Base-by-base conservation (phyloP, 1,140 invertebrate genomes). In the Musca domestica region DNA sequence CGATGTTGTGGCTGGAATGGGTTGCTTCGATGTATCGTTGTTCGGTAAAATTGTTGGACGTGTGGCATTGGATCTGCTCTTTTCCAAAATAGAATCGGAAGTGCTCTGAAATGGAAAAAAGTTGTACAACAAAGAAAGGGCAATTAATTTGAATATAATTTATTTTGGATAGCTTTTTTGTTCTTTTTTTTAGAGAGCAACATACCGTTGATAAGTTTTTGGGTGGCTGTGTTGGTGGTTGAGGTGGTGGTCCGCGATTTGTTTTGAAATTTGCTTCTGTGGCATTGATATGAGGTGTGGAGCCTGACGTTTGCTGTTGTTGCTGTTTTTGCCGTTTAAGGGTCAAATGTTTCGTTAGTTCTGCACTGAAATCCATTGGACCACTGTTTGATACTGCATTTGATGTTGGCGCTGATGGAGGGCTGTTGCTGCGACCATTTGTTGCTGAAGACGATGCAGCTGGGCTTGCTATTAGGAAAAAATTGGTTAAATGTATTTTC, bases 231-330 rank as follows among this genome's bases (percentile, higher is more conserved):
- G 76, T 73, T 73, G 80, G 80, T 66, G 80, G 80, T 69, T 82
- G 80, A 69, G 80, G 80, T 72, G 80, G 80, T 69, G 80, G 80
- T 73, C 80, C 80, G 56, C 80, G 73, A 72, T 82, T 82, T 70
- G 77, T 82, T 74, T 72, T 76, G 71, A 82, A 73, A 73, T 80
- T 80, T 41, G 77, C 78, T 72, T 80, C 80, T n/a, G 80, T 80
- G 65, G 77, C 77, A 75, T 81, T 81, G 72, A 77, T 73, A 71
- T 77, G 78, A 52, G 71, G 49, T 19, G 23, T 34, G 41, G 71
- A 70, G 22, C 67, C 54, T 30, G 70, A 67, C 27, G 70, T 69
- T 47, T 69, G 72, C n/a, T 66, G 70, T 56, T 78, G 74, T 20
- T 78, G 76, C 66, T 80, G 75, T 58, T 81, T 81, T 48, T 81